A percentile compares a stretch with the other conserved stretches of the same genome.
These are phyloP conservation scores for Lacanobia oleracea DNA, from an alignment of 2,888 invertebrate species.

Conservation along the genomic window DNA sequence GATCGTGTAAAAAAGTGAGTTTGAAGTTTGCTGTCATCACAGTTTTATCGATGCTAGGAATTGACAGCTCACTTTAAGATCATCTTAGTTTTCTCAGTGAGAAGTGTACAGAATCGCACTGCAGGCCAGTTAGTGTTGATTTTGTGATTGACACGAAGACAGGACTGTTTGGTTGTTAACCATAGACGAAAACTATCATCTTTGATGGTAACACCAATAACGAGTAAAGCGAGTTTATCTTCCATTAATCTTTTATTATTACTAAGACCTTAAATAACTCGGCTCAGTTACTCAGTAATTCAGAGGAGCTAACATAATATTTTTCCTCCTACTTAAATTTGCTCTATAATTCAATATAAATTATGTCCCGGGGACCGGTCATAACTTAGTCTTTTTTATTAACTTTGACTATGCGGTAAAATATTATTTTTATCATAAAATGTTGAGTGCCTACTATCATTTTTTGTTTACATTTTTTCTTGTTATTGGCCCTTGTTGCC, in stretches of 20 bases:
- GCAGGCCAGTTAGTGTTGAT: too few species aligned
- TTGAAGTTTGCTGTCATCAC: too few species aligned
- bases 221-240: neutral
- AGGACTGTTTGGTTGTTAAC: neutral
- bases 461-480: neutral
- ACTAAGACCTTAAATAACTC: conserved; percentile 32
- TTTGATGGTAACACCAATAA: neutral
- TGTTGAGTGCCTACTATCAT: conserved; percentile 2
- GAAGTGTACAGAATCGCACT: too few species aligned
- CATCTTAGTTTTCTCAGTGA: too few species aligned
- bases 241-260: conserved; percentile 24
- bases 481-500: neutral
- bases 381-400: conserved; percentile 46
- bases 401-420: conserved; percentile 25
- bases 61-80: too few species aligned
- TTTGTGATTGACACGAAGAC: too few species aligned
- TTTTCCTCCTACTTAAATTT: conserved; percentile 47
- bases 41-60: too few species aligned
- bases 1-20: too few species aligned
- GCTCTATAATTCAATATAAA: conserved; percentile 53
- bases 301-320: conserved; percentile 43
- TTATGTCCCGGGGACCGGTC: conserved; percentile 30
- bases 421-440: conserved; percentile 18
- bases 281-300: conserved; percentile 44
- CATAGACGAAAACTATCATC: neutral